Evolutionary conservation across 1,140 invertebrate genomes (phyloP).

Genomic region (Hirudo medicinalis): DNA sequence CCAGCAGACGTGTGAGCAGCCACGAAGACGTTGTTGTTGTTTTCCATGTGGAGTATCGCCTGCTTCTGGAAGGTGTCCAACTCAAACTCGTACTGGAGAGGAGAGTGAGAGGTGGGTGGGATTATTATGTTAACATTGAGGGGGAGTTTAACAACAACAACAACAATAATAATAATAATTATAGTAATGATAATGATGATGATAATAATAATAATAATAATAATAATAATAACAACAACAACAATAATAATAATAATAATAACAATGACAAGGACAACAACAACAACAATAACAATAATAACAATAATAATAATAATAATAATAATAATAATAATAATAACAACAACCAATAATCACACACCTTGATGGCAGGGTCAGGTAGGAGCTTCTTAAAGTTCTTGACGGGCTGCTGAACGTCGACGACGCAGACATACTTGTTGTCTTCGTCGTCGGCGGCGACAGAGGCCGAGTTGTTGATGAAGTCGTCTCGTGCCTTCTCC

Average conservation of each 20-base stretch:
- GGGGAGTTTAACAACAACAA: too few relatives aligned
- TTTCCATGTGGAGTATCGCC: constrained; percentile 84
- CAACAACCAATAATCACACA: background rate
- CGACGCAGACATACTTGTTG: background rate
- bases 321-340: background rate
- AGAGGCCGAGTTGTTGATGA: too few relatives aligned
- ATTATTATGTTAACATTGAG: too few relatives aligned
- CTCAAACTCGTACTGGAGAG: constrained; percentile 66
- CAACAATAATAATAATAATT: too few relatives aligned
- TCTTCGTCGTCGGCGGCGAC: background rate
- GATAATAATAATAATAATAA: background rate
- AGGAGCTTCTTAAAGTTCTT: constrained; percentile 6
- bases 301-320: background rate
- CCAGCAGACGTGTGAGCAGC: constrained; percentile 97
- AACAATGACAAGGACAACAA: too few relatives aligned
- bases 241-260: background rate
- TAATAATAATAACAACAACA: background rate
- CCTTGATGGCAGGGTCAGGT: background rate
- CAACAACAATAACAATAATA: too few relatives aligned
- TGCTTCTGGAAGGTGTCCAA: constrained; percentile 92
- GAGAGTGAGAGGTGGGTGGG: background rate
- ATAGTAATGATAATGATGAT: background rate
- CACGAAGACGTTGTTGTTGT: constrained; percentile 88
- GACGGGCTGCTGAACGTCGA: background rate
- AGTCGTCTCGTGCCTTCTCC: too few relatives aligned